These are phyloP conservation scores for Pseudochromis fuscus DNA, from an alignment of 2,797 vertebrate genomes.

Conservation along the genomic window DNA sequence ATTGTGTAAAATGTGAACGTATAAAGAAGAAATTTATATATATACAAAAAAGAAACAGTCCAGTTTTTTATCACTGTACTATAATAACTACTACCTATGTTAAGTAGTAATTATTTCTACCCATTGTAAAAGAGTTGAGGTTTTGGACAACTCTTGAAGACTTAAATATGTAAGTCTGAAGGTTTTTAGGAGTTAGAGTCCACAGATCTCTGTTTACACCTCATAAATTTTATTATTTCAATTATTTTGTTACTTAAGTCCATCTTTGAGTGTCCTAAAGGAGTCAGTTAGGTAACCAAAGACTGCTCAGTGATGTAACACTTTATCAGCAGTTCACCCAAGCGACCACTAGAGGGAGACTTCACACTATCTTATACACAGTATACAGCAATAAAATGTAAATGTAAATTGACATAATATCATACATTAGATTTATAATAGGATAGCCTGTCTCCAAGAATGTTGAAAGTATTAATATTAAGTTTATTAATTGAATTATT, in stretches of 20 bases:
- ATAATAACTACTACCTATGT: too few relatives aligned
- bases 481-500: not conserved
- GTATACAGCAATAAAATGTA: not conserved
- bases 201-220: not conserved
- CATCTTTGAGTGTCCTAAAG: constrained; percentile 27
- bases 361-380: not conserved
- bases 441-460: not conserved
- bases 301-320: constrained; percentile 73
- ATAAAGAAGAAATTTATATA: too few relatives aligned
- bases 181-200: accelerated
- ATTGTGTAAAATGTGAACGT: not conserved
- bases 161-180: not conserved
- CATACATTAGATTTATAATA: not conserved
- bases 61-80: too few relatives aligned
- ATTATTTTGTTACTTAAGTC: not conserved
- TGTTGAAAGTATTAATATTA: not conserved
- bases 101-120: too few relatives aligned
- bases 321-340: constrained; percentile 22
- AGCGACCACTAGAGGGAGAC: constrained; percentile 60
- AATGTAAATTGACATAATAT: not conserved
- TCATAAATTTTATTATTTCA: not conserved
- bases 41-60: too few relatives aligned
- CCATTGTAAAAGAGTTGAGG: not conserved
- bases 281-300: constrained; percentile 70
- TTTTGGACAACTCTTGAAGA: not conserved